Base-by-base conservation (phyloP, 2,888 invertebrate species). In the Hypsopygia costalis region DNA sequence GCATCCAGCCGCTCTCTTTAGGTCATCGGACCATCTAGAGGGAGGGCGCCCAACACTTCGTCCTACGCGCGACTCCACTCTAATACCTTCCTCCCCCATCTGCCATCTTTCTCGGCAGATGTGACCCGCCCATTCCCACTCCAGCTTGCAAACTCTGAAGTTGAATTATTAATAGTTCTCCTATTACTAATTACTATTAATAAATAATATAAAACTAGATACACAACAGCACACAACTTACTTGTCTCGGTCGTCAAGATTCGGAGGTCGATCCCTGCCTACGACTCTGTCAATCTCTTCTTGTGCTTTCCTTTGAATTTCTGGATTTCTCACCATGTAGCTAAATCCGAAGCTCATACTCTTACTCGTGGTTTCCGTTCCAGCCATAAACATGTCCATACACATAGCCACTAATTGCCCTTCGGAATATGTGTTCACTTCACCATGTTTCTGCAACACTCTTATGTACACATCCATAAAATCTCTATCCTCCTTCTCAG, bases 381-480 rank as follows among this genome's bases (percentile, higher is more conserved):
- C 96, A 11, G 96, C 96, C 90, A 96, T 92, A 58, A 96, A 96
- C 90, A 96, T 91, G 58, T 96, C 96, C 90, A 96, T 88, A 58
- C 95, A 95, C 58, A 94, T 92, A 0, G 95, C 94, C 41, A 96
- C 72, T 37, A 96, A 75, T 57, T 96, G 96, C 6, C 91, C 91
- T 67, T 96, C 95, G 50, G 91, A 87, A 65, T 93, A 92, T 1
- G 90, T 90, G 0, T 82, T 72, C 1, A 88, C 77, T 39, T 90
- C 90, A 6, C 91, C 90, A 10, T 91, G 78, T 2, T 92, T 90
- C 33, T 90, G 87, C 46, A 96, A 73, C 44, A 92, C 92, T 58
- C 93, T 90, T 37, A 96, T 79, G 59, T 96, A 96, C 1, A 93
- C 93, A 59, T 96, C 95, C 92, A 96, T 96, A 21, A 96, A 91